These are phyloP conservation scores for Rotaria macrura DNA, from an alignment of 2,888 invertebrate species.

Conservation along the genomic window DNA sequence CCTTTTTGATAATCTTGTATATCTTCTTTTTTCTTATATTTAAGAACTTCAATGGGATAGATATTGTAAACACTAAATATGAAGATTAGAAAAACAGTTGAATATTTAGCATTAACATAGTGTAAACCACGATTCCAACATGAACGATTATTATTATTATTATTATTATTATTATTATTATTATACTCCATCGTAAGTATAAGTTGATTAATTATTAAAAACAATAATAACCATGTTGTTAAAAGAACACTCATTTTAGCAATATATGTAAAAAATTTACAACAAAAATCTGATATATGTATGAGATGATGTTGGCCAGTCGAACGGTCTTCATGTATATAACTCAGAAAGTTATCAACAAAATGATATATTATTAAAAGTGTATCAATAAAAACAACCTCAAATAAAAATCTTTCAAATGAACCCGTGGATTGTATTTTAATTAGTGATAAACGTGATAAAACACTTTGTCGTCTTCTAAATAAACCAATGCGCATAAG, in stretches of 20 bases:
- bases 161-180: background rate
- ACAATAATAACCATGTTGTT: slow-evolving; percentile 9
- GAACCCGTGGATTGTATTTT: background rate
- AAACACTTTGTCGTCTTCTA: background rate
- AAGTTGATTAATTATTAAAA: slow-evolving; percentile 1
- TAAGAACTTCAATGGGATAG: background rate
- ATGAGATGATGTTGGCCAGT: slow-evolving; percentile 9
- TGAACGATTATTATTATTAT: background rate
- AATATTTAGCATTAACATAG: slow-evolving; percentile 10
- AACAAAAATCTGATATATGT: slow-evolving; percentile 12
- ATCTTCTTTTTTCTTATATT: background rate
- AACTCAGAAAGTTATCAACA: slow-evolving; percentile 17
- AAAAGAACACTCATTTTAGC: slow-evolving; percentile 9
- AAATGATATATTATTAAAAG: slow-evolving; percentile 18
- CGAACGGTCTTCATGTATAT: background rate
- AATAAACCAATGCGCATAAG: background rate
- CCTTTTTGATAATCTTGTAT: background rate
- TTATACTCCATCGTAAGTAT: background rate
- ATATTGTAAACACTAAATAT: background rate
- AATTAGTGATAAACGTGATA: background rate
- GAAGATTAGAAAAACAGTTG: background rate
- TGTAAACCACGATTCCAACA: background rate
- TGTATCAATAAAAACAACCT: slow-evolving; percentile 9
- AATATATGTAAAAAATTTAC: slow-evolving; percentile 18
- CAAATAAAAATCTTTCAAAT: slow-evolving; percentile 9